A percentile compares a stretch with the other conserved stretches of the same genome.
phyloP scores from a whole-genome alignment of 2,797 vertebrate genomes.

The Neomorphus geoffroyi region DNA sequence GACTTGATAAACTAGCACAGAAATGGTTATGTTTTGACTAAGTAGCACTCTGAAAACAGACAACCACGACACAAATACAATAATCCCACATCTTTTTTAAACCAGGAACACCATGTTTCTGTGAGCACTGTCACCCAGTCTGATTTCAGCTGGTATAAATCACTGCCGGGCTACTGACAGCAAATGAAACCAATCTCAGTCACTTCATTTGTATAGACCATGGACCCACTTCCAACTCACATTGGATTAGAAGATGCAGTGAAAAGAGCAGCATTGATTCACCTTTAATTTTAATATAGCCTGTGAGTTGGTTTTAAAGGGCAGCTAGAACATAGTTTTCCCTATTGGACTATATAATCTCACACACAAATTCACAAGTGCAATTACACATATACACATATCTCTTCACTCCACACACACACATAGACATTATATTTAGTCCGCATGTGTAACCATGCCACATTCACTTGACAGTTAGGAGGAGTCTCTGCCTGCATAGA shows the following conservation, averaged over 20 bases:
- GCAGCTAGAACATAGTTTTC: not conserved
- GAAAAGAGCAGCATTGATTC: not conserved
- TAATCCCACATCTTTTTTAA: not conserved
- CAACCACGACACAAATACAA: not conserved
- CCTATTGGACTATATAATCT: not conserved
- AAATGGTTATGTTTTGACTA: not conserved
- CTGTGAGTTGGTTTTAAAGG: not conserved
- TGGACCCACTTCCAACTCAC: fast-evolving
- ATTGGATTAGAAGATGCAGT: not conserved
- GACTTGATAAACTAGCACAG: not conserved
- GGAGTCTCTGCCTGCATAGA: not conserved
- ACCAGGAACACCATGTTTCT: not conserved
- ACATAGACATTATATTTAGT: not conserved
- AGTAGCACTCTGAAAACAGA: not conserved
- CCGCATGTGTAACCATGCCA: not conserved
- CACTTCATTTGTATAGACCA: not conserved
- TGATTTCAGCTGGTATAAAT: not conserved
- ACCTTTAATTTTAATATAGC: not conserved
- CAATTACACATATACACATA: not conserved
- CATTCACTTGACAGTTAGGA: too few species aligned
- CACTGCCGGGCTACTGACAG: not conserved
- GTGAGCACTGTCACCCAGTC: not conserved
- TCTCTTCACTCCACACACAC: not conserved
- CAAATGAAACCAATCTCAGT: not conserved
- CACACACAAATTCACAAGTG: not conserved